These are phyloP conservation scores for Macrostomum lignano DNA, from an alignment of 1,140 invertebrate species.

Conservation along the genomic window DNA sequence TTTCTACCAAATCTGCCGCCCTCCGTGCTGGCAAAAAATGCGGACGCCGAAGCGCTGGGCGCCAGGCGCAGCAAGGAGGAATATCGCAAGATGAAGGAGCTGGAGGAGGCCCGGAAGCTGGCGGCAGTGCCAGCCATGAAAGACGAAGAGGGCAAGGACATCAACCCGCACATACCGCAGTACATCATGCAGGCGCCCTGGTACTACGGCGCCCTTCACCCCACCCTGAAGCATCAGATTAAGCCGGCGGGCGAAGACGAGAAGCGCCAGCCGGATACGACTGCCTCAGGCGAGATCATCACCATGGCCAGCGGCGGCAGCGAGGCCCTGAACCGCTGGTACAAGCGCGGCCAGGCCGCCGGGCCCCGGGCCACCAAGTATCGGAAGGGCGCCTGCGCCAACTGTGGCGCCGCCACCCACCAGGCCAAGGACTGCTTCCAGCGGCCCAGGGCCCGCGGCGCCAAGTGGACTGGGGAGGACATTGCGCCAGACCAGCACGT, in stretches of 20 bases:
- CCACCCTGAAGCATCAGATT: slow-evolving; percentile 78
- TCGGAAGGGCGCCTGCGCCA: slow-evolving; percentile 83
- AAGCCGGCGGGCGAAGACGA: slow-evolving; percentile 49
- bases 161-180: slow-evolving; percentile 97
- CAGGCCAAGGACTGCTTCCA: slow-evolving; percentile 81
- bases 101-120: slow-evolving; percentile 88
- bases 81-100: slow-evolving; percentile 42
- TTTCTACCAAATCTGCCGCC: slow-evolving; percentile 23
- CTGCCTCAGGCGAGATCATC: too few species aligned
- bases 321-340: slow-evolving; percentile 44
- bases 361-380: slow-evolving; percentile 41
- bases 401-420: slow-evolving; percentile 88
- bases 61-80: slow-evolving; percentile 24
- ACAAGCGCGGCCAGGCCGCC: slow-evolving; percentile 46
- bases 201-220: slow-evolving; percentile 73
- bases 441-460: slow-evolving; percentile 58
- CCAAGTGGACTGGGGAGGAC: slow-evolving; percentile 46
- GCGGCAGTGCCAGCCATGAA: slow-evolving; percentile 90
- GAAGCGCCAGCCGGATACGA: too few species aligned
- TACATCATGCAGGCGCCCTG: slow-evolving; percentile 94
- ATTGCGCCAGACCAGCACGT: slow-evolving; percentile 62
- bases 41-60: slow-evolving; percentile 12
- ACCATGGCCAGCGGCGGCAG: too few species aligned
- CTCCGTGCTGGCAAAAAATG: slow-evolving; percentile 19
- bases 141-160: slow-evolving; percentile 83